Evolutionary conservation across 2,888 invertebrate genomes (phyloP).

Genomic region (Octonoba sinensis): DNA sequence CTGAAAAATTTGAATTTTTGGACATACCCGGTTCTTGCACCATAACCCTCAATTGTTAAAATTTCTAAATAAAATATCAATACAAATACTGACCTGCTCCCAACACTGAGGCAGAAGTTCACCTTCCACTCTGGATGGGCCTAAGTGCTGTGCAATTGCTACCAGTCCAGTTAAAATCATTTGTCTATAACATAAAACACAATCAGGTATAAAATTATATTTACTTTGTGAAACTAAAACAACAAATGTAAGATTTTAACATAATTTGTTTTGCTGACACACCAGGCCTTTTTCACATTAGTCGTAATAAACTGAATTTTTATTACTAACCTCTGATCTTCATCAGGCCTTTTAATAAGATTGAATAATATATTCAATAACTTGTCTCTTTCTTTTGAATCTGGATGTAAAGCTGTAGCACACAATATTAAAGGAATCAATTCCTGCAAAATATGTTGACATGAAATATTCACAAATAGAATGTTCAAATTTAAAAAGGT

Average conservation of each 20-base stretch:
- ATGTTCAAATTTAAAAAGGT: background rate
- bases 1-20: no score
- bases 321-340: slow-evolving; percentile 76
- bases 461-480: background rate
- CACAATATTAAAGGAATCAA: slow-evolving; percentile 78
- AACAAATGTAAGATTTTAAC: background rate
- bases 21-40: no score
- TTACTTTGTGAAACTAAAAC: background rate
- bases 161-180: slow-evolving; percentile 72
- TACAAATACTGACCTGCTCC: slow-evolving; percentile 74
- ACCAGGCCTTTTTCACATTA: no score
- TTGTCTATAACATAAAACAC: slow-evolving; percentile 68
- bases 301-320: no score
- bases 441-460: slow-evolving; percentile 72
- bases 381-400: slow-evolving; percentile 76
- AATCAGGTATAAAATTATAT: background rate
- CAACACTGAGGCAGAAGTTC: slow-evolving; percentile 81
- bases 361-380: slow-evolving; percentile 79
- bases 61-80: no score
- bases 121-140: slow-evolving; percentile 75
- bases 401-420: slow-evolving; percentile 77
- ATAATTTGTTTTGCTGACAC: no score
- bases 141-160: slow-evolving; percentile 72
- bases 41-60: no score
- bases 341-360: slow-evolving; percentile 80